Base-by-base conservation (phyloP, 2,797 vertebrate species). In the Anolis apletophallus region DNA sequence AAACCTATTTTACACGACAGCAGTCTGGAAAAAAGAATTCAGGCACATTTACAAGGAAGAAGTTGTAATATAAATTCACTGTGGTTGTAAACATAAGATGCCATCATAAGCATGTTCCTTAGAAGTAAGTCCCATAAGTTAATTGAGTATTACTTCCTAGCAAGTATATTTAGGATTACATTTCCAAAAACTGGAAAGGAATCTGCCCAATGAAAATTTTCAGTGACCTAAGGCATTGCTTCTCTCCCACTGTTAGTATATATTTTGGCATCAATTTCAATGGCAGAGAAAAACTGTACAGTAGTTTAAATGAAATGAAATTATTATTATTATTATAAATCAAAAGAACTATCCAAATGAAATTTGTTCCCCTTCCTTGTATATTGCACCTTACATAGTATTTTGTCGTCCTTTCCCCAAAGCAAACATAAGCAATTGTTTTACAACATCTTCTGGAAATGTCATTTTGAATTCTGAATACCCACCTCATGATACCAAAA, bases 1-100 rank as follows among this genome's bases (percentile, higher is more conserved):
- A 90, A 86, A 84, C 50, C 40, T 92, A 93, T 93, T 94, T 94
- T 93, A 88, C 92, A 85, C 87, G 32, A 83, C 14, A 93, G 85
- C 79, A 91, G 88, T 94, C 88, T 93, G 29, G 67, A n/a, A 12
- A 16, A 93, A 89, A 73, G 88, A 90, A 91, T 87, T 87, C 92
- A 93, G 46, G 81, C 81, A 94, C 85, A 82, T 61, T 87, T 87
- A 92, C 93, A 93, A 87, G 85, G 59, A 90, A 88, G 92, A 92
- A 88, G 88, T 88, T 87, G n/a, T 17, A 90, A 86, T 88, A 92
- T 87, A 32, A 88, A 91, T 80, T 83, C 90, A 89, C 83, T 83
- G 92, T 69, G 83, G 85, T 68, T 87, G 84, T 93, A 94, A 91
- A 78, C 80, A 68, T 34, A 36, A 52, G 36, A 21, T 76, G 34